Evolutionary conservation across 1,140 invertebrate species (phyloP).

Genomic region (Drusus annulatus): DNA sequence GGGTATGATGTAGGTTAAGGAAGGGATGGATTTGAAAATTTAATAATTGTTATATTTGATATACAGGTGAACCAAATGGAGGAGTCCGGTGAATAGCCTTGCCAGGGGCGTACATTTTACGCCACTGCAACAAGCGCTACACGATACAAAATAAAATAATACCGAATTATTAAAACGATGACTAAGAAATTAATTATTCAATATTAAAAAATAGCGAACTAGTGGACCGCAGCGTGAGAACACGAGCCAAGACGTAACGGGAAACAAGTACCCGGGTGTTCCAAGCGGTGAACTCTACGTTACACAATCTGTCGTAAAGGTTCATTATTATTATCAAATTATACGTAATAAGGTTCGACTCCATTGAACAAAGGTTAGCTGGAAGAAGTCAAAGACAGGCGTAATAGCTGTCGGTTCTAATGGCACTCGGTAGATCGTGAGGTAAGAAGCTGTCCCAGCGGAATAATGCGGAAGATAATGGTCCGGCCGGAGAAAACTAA

Average conservation of each 20-base stretch:
- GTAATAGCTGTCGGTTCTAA: background rate
- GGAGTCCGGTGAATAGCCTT: no score
- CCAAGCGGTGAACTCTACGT: background rate
- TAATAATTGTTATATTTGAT: no score
- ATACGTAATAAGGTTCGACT: slow-evolving; percentile 26
- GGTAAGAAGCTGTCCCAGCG: background rate
- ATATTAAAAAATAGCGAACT: background rate
- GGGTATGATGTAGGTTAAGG: no score
- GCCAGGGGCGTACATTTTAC: no score
- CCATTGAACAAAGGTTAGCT: slow-evolving; percentile 12
- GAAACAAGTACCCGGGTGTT: background rate
- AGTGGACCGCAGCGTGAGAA: background rate
- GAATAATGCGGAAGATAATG: background rate
- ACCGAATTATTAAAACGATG: background rate
- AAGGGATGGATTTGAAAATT: no score
- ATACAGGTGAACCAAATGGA: no score
- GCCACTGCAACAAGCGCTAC: no score
- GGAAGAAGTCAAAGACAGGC: background rate
- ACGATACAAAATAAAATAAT: no score
- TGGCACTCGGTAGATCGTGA: background rate
- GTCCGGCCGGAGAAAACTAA: background rate
- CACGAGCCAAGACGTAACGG: background rate
- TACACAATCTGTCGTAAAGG: slow-evolving; percentile 35
- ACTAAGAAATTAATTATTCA: background rate
- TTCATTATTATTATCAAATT: slow-evolving; percentile 28